phyloP scores from a whole-genome alignment of 2,888 invertebrate species.

The Carpatolechia fugitivella region DNA sequence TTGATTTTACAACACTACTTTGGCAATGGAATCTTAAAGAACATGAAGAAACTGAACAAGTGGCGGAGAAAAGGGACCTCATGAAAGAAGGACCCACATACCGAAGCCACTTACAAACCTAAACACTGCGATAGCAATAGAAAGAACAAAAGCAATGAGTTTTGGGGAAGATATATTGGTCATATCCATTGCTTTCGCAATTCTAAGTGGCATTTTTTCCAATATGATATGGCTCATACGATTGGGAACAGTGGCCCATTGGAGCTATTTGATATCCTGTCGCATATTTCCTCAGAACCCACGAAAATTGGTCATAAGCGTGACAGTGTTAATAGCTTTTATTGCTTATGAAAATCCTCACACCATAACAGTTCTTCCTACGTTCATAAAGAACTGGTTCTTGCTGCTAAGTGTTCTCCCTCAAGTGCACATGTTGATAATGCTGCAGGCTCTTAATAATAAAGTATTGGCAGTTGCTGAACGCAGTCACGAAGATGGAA shows the following conservation, averaged over 20 bases:
- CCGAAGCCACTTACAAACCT: no score
- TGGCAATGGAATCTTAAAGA: no score
- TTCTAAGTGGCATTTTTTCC: conserved; percentile 30
- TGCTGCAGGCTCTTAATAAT: neutral
- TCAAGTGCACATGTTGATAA: neutral
- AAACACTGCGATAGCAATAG: no score
- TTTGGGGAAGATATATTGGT: neutral
- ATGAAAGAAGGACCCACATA: no score
- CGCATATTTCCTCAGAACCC: neutral
- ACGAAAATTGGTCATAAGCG: neutral
- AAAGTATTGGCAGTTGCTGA: neutral
- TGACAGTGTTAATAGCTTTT: neutral
- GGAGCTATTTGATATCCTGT: conserved; percentile 41
- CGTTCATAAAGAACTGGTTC: neutral
- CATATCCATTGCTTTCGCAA: conserved; percentile 18
- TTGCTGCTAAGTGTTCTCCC: neutral
- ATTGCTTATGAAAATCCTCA: neutral
- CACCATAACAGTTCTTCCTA: neutral
- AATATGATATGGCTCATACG: conserved; percentile 25
- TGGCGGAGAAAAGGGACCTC: conserved; percentile 16
- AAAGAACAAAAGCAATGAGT: neutral
- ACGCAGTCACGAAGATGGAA: neutral
- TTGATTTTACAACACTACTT: no score
- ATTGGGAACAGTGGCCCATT: conserved; percentile 47
- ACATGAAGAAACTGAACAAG: neutral